Evolutionary conservation across 2,888 invertebrate species (phyloP), one percentile per base, ranked within the genome.

Genomic region (Tetragnatha montana): DNA sequence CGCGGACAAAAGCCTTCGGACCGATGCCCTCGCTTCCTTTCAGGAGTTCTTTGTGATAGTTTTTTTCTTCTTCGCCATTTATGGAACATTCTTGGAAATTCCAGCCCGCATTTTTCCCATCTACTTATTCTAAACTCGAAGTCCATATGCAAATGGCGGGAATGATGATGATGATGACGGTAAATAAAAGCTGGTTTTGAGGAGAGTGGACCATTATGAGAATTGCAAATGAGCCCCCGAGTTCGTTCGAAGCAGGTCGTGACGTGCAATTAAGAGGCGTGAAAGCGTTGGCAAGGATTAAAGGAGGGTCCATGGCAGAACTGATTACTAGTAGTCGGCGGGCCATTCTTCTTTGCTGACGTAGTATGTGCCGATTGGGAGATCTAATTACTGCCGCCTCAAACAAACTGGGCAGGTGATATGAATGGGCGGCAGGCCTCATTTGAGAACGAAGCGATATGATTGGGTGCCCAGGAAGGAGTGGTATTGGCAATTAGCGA

Each of bases 191-290:
- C 12, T 8, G 50, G 7, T 7, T n/a, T 7, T 14, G n/a, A 19
- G 35, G 35, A 14, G 19, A 12, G 10, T n/a, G n/a, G 14, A 22
- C 74, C 73, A 49, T 82, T 82, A 49, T 84, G 76, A 70, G n/a
- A 49, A 49, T 74, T 75, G 85, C 78, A 78, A 70, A 78, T 71
- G 82, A 68, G 10, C 51, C 49, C 50, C 50, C n/a, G 51, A 49
- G 49, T 51, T 79, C 68, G 10, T 68, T 12, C 21, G 7, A 7
- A 4, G 68, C 4, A 12, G 71, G 69, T 79, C 79, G 73, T 86
- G 86, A 74, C 79, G 80, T 86, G 79, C 73, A 86, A 86, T 84
- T 84, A 84, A 76, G 49, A 69, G 84, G 60, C 69, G 84, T 84
- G 75, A 76, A 76, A 69, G 49, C 75, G 49, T 47, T 49, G 49